phyloP scores from a whole-genome alignment of 2,113 vertebrate genomes.

The Odocoileus hemionus region DNA sequence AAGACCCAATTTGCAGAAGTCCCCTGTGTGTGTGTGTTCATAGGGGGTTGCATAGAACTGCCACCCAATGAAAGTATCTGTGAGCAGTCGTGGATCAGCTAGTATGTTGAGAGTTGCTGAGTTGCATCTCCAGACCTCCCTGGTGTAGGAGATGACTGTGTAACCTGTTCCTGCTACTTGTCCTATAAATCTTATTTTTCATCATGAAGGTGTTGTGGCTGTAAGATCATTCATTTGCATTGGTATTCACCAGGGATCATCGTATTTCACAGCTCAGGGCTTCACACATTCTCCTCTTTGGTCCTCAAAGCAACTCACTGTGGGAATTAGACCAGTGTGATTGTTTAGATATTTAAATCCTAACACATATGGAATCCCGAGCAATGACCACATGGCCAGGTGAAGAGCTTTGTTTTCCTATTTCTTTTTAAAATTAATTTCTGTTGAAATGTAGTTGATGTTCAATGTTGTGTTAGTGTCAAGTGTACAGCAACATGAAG shows the following conservation, averaged over 20 bases:
- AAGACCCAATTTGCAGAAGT: not conserved
- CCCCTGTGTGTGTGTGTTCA: accelerated
- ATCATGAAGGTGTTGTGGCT: not conserved
- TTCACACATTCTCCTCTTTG: not conserved
- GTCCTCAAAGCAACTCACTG: too few species aligned
- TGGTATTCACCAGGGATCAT: not conserved
- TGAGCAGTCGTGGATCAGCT: not conserved
- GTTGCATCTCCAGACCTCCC: not conserved
- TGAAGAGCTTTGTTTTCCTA: too few species aligned
- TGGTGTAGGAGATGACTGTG: not conserved
- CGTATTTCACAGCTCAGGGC: not conserved
- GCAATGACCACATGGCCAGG: not conserved
- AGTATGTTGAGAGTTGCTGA: not conserved
- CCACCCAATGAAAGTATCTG: accelerated
- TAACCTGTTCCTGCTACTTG: not conserved
- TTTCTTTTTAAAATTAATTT: not conserved
- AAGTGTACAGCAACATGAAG: not conserved
- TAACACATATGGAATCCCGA: accelerated
- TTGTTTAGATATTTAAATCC: not conserved
- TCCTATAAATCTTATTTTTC: not conserved
- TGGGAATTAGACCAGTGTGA: not conserved
- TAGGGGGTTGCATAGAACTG: not conserved
- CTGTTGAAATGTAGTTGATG: not conserved
- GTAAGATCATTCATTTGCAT: accelerated
- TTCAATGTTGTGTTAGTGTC: not conserved